phyloP scores from a whole-genome alignment of 2,113 vertebrate species.

The Paramisgurnus dabryanus region DNA sequence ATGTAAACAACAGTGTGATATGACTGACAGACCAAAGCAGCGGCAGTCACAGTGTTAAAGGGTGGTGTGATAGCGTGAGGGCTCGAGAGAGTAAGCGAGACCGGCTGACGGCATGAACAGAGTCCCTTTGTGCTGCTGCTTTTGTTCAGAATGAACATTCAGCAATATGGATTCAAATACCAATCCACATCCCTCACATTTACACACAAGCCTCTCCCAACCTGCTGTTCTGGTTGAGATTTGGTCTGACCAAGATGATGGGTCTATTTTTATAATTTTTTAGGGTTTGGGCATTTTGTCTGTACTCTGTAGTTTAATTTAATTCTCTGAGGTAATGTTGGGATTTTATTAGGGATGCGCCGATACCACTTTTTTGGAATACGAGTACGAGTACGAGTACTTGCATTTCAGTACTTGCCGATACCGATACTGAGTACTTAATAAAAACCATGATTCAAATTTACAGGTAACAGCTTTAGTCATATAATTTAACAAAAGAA shows the following conservation, averaged over 20 bases:
- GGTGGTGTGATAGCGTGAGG: conserved; percentile 39
- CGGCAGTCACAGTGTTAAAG: conserved; percentile 24
- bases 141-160: conserved; percentile 42
- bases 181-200: conserved; percentile 34
- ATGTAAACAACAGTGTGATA: neutral
- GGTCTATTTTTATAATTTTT: neutral
- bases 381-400: no score
- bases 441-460: no score
- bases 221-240: conserved; percentile 22
- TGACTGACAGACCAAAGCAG: neutral
- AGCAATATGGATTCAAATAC: conserved; percentile 48
- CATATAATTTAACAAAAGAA: no score
- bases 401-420: no score
- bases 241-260: neutral
- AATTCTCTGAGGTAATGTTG: neutral
- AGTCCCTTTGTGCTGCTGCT: conserved; percentile 48
- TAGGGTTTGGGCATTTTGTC: neutral
- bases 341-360: no score
- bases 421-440: no score
- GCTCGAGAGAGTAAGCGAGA: conserved; percentile 8
- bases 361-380: no score
- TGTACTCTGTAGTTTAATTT: neutral
- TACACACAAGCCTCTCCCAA: conserved; percentile 10
- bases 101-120: conserved; percentile 40
- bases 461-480: no score